Percentiles rank a stretch among this genome's conserved stretches.
phyloP scores from a whole-genome alignment of 2,797 vertebrate species.

The Meriones psammophilus region DNA sequence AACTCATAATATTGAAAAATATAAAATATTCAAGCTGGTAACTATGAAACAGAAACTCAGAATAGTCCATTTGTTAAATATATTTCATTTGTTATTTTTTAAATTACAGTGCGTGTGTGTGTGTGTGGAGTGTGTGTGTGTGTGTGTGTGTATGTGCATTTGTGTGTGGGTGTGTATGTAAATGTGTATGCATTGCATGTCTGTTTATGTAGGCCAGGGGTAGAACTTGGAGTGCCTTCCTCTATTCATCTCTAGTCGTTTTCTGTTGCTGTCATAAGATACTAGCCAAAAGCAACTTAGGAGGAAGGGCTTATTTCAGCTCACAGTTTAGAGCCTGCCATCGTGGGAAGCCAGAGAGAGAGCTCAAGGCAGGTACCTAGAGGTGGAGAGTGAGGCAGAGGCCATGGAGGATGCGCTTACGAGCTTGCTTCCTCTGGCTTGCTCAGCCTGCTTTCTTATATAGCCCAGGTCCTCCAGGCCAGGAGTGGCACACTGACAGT shows the following conservation, averaged over 20 bases:
- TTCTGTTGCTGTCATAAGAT: not conserved
- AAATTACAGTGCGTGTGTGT: not conserved
- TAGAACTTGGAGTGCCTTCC: too few species aligned
- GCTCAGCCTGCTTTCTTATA: not conserved
- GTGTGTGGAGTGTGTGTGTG: not conserved
- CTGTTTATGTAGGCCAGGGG: not conserved
- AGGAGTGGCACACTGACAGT: not conserved
- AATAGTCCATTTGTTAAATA: not conserved
- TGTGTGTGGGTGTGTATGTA: not conserved
- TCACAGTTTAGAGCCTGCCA: not conserved
- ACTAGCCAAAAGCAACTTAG: not conserved
- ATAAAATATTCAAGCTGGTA: not conserved
- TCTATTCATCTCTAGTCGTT: not conserved
- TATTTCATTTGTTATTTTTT: not conserved
- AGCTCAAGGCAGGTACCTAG: not conserved
- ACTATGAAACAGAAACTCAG: slow-evolving; percentile 21
- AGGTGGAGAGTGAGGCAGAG: not conserved
- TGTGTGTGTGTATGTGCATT: not conserved
- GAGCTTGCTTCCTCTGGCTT: not conserved
- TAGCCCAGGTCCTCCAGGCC: not conserved
- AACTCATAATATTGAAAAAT: not conserved
- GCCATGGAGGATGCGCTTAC: not conserved
- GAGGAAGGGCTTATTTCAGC: not conserved
- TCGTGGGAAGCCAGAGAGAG: not conserved
- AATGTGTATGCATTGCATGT: too few species aligned